phyloP scores from a whole-genome alignment of 2,888 invertebrate genomes.

The Caradrina clavipalpis region DNA sequence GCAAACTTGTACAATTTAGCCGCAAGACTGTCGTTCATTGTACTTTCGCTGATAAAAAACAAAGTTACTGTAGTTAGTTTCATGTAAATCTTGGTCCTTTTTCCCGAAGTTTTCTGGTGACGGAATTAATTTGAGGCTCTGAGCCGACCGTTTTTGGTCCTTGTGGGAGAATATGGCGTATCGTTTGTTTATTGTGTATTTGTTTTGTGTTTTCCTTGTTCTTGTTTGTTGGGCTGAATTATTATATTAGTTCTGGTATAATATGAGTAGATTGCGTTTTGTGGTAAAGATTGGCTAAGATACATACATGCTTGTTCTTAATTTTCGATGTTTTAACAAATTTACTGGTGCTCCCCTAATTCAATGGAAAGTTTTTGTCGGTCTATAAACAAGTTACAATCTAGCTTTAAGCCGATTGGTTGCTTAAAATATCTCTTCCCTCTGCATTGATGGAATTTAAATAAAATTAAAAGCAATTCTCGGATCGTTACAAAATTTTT shows the following conservation, averaged over 20 bases:
- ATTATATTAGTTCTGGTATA: conserved; percentile 26
- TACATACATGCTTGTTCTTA: not conserved
- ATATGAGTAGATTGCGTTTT: conserved; percentile 12
- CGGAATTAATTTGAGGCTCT: conserved; percentile 56
- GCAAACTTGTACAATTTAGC: conserved; percentile 82
- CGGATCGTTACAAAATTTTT: too few relatives aligned
- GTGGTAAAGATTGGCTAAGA: not conserved
- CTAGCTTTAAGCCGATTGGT: too few relatives aligned
- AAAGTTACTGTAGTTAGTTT: conserved; percentile 65
- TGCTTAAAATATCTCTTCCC: too few relatives aligned
- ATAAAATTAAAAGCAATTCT: too few relatives aligned
- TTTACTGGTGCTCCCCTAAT: not conserved
- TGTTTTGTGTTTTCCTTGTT: conserved; percentile 39
- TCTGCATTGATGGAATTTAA: too few relatives aligned
- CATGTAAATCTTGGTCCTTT: conserved; percentile 72
- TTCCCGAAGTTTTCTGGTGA: conserved; percentile 54
- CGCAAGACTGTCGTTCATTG: conserved; percentile 77
- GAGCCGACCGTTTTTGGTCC: conserved; percentile 17
- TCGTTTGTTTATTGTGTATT: conserved; percentile 41
- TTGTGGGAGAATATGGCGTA: conserved; percentile 43
- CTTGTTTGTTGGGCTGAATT: conserved; percentile 20
- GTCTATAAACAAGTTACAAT: too few relatives aligned
- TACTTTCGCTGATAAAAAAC: conserved; percentile 72
- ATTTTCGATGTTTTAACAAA: not conserved
- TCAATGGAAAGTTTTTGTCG: too few relatives aligned